Evolutionary conservation across 2,888 invertebrate species (phyloP).

Genomic region (Lymantria dispar): DNA sequence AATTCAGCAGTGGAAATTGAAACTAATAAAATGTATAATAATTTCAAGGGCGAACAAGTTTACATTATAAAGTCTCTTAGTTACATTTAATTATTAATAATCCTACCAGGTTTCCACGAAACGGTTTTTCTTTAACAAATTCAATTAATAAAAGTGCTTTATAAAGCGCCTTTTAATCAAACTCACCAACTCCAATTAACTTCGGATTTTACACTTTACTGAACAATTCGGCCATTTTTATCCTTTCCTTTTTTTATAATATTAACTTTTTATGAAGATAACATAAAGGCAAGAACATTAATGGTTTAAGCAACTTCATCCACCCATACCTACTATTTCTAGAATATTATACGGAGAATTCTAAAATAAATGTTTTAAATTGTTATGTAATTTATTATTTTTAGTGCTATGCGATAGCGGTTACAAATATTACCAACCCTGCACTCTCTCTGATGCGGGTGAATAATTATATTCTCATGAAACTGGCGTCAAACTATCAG

Average conservation of each 20-base stretch:
- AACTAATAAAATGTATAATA: no score
- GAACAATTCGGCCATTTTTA: conserved; percentile 2
- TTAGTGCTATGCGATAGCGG: no score
- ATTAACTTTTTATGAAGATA: conserved; percentile 19
- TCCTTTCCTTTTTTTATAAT: background rate
- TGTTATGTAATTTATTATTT: no score
- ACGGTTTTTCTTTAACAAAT: conserved; percentile 7
- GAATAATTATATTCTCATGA: no score
- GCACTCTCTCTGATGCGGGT: no score
- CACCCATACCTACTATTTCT: no score
- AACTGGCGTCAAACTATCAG: no score
- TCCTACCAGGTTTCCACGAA: conserved; percentile 7
- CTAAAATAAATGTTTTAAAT: no score
- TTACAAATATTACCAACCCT: no score
- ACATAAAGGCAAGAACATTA: conserved; percentile 6
- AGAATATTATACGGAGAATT: background rate
- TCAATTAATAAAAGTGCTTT: conserved; percentile 17
- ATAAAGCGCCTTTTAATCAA: conserved; percentile 26
- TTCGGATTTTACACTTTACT: conserved; percentile 23
- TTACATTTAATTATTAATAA: background rate
- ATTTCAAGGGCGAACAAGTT: no score
- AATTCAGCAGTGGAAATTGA: no score
- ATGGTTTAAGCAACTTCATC: background rate
- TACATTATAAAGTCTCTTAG: no score
- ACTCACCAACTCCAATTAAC: conserved; percentile 27